phyloP scores from a whole-genome alignment of 2,888 invertebrate species.

The Smittia aterrima region DNA sequence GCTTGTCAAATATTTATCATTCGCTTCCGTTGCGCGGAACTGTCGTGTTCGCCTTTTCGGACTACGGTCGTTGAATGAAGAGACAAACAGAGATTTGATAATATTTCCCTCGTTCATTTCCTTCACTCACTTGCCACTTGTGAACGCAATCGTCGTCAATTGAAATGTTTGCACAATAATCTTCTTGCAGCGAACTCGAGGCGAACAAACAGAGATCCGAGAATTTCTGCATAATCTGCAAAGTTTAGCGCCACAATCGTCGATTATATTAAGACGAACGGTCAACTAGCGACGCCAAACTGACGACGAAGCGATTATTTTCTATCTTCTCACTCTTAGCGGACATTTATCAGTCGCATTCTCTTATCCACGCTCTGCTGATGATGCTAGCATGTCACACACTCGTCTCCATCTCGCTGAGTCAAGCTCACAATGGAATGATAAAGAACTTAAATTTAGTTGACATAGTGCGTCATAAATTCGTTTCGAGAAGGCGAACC shows the following conservation, averaged over 20 bases:
- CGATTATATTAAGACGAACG: conserved; percentile 17
- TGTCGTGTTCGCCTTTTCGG: neutral
- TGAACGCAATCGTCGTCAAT: neutral
- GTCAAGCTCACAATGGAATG: neutral
- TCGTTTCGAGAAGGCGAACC: neutral
- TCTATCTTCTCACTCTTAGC: neutral
- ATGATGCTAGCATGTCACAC: neutral
- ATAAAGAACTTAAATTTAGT: conserved; percentile 17
- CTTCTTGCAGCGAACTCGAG: neutral
- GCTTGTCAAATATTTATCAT: conserved; percentile 36
- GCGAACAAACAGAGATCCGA: neutral
- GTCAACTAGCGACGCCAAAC: conserved; percentile 20
- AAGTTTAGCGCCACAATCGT: conserved; percentile 28
- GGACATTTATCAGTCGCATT: conserved; percentile 6
- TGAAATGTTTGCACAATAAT: conserved; percentile 16
- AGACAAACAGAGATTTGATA: conserved; percentile 17
- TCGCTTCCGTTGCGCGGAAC: conserved; percentile 19
- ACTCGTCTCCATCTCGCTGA: neutral
- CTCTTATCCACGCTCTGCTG: neutral
- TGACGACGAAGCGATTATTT: conserved; percentile 17
- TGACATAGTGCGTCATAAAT: conserved; percentile 2
- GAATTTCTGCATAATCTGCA: neutral
- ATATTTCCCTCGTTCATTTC: conserved; percentile 17
- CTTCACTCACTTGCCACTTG: conserved; percentile 30
- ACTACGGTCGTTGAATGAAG: neutral